Conservation (phyloP, 2,888 invertebrate genomes). For the Lepidonotus clava region DNA sequence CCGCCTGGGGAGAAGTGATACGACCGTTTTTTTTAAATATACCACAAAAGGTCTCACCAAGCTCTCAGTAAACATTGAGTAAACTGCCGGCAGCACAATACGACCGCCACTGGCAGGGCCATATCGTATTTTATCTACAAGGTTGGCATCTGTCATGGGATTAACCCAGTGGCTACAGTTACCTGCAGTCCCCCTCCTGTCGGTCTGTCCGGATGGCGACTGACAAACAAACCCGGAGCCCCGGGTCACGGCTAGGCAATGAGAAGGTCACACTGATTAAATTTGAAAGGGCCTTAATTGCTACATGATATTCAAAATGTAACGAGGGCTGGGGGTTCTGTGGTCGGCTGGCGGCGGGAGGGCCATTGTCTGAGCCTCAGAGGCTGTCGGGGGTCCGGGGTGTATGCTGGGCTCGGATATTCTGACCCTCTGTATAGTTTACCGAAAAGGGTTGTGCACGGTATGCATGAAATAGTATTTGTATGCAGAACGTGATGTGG, state of each 20-base stretch:
- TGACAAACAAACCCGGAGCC: not conserved
- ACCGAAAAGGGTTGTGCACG: no score
- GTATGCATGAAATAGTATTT: no score
- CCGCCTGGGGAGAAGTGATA: not conserved
- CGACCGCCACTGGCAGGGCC: not conserved
- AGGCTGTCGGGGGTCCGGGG: no score
- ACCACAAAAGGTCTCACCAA: not conserved
- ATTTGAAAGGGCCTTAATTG: slow-evolving; percentile 24
- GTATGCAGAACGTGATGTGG: no score
- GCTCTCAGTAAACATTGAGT: not conserved
- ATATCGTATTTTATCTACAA: not conserved
- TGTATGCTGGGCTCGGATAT: no score
- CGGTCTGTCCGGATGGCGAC: not conserved
- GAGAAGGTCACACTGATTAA: slow-evolving; percentile 31
- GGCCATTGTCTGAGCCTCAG: no score
- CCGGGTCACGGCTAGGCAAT: slow-evolving; percentile 5
- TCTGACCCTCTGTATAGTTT: no score
- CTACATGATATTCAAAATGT: slow-evolving; percentile 26
- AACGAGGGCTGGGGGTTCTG: not conserved
- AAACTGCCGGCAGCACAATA: not conserved
- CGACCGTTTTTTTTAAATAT: not conserved
- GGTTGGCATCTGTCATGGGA: not conserved
- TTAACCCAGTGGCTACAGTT: slow-evolving; percentile 11
- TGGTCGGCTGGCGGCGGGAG: no score
- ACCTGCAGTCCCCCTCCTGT: not conserved